These are phyloP conservation scores for Euthynnus affinis DNA, from an alignment of 2,797 vertebrate species.

Conservation along the genomic window DNA sequence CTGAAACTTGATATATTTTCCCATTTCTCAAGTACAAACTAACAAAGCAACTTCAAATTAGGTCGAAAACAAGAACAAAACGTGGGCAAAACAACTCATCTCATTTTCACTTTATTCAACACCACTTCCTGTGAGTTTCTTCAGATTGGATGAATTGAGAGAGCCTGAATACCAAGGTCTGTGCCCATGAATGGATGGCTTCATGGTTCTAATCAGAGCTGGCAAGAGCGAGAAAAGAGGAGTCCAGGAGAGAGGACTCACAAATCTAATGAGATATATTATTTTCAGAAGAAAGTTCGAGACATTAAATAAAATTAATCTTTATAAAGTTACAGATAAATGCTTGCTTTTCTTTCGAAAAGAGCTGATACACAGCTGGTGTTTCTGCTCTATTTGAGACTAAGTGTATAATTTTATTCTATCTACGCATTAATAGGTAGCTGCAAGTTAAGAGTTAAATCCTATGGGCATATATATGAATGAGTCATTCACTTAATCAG, in stretches of 20 bases:
- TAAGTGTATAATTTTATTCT: constrained; percentile 21
- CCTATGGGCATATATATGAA: not conserved
- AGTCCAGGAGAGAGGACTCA: not conserved
- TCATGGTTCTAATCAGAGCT: constrained; percentile 34
- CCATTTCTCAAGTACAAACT: not conserved
- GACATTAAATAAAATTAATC: constrained; percentile 27
- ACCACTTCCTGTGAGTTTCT: constrained; percentile 50
- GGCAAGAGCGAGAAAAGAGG: not conserved
- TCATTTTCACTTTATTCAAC: constrained; percentile 16
- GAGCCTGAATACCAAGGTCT: constrained; percentile 28
- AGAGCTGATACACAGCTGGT: no score
- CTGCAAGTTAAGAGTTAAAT: constrained; percentile 1
- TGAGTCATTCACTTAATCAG: constrained; percentile 14
- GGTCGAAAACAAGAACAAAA: not conserved
- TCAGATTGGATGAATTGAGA: constrained; percentile 23
- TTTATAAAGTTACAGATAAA: constrained; percentile 21
- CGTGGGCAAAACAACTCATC: constrained; percentile 13
- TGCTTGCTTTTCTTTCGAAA: constrained; percentile 16
- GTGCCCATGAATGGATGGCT: constrained; percentile 42
- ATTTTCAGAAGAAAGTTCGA: constrained; percentile 10
- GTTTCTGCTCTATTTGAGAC: constrained; percentile 1
- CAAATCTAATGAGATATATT: constrained; percentile 42
- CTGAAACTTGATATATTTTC: not conserved
- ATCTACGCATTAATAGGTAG: constrained; percentile 1
- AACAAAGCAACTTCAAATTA: not conserved